Base-by-base conservation (phyloP, 2,113 vertebrate species). In the Carassius carassius region DNA sequence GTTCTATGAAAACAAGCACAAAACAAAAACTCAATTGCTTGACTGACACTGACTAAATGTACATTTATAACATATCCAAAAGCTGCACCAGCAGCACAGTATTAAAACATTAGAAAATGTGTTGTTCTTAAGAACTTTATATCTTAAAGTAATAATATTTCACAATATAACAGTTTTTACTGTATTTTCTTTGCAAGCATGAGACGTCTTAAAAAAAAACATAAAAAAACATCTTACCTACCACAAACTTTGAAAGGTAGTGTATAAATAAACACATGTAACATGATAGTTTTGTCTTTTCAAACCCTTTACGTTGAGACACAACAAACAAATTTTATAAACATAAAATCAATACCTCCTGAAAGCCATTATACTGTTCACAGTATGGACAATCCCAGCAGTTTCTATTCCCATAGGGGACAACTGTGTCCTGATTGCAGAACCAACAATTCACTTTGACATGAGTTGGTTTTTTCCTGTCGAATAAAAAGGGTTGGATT, bases 301-400 rank as follows among this genome's bases (percentile, higher is more conserved):
- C 63, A 32, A 32, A 63, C 14, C 5, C n/a, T 25, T 29, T 14
- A 65, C 2, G 37, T 23, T 13, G 6, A 73, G 9, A 73, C 14
- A n/a, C 5, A 73, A 73, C 2, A 47, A 41, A 76, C 13, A 29
- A 49, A 54, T 65, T 21, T 44, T 49, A 23, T 60, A n/a, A 47
- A 47, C 49, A 70, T 56, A 41, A 44, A 29, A 32, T 29, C n/a
- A 67, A 47, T 85, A 98, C 98, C 96, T 99, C 96, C 85, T 99
- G 97, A 90, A 99, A 99, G 60, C 98, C 98, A 2, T 99, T 99
- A 92, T 99, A 99, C 92, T 99, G 98, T 80, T 99, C 98, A 29
- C 98, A 99, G 93, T 95, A 95, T 29, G 98, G 98, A 84, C 98
- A 99, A 74, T 99, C 98, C 98, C 98, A 99, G 91, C 98, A 99